Base-by-base conservation (phyloP, 2,888 invertebrate species). In the Crioceris asparagi region DNA sequence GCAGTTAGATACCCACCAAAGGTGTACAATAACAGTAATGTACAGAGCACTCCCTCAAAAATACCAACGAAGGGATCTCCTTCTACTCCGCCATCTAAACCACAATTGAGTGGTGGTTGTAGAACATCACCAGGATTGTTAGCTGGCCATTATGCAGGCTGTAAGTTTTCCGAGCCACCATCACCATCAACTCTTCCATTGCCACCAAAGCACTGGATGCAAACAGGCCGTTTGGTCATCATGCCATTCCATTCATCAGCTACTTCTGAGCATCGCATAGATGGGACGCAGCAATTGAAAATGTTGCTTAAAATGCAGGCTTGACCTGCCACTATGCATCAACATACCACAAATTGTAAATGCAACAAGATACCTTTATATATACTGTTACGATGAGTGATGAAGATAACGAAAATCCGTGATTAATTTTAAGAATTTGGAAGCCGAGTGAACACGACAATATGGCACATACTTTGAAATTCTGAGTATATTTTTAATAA, bases 191-290 rank as follows among this genome's bases (percentile, higher is more conserved):
- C 77, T 53, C 65, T 81, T 48, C 80, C 83, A 21, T 73, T 71
- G 60, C 79, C 83, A 49, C 83, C 84, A 37, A 70, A 71, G 49
- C 77, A 79, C 60, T 85, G 84, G 77, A 75, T 76, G 58, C 69
- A 69, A 62, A 66, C 77, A n/a, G 36, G 73, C 31, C 81, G 79
- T 27, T 6, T 53, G 70, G 68, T 17, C 74, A 71, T 50, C 65
- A 64, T 48, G 63, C 65, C 46, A 38, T 51, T 50, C 41, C 47
- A 43, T 33, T 31, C 43, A 33, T 37, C 33, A 17, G 30, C 41
- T 16, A 27, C 29, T 23, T 32, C 39, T 19, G 36, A 38, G 30
- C 36, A 47, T 35, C 65, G 63, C 30, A 43, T 64, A 30, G 59
- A 61, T 47, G 53, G 61, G 45, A 51, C 62, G 23, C 59, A 61